Conservation (phyloP, 2,888 invertebrate species). For the Rhagonycha fulva region DNA sequence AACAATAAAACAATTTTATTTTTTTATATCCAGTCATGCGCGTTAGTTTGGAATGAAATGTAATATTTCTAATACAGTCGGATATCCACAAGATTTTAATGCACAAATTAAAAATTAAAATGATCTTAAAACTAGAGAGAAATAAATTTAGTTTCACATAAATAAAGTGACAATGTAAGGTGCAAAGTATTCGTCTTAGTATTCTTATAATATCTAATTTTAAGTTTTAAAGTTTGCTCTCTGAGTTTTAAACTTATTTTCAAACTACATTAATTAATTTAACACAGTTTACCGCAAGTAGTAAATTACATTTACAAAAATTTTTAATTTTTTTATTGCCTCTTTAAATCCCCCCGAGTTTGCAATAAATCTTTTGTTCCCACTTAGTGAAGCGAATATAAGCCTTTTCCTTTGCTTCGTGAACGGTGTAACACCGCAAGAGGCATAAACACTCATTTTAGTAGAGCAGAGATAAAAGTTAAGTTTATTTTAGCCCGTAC, state of each 20-base stretch:
- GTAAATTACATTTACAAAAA: constrained; percentile 1
- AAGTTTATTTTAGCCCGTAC: constrained; percentile 30
- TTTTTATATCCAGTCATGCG: neutral
- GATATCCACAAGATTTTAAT: neutral
- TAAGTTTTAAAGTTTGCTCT: neutral
- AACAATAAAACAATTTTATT: too few species aligned
- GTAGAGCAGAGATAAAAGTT: constrained; percentile 28
- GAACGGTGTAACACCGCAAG: constrained; percentile 28
- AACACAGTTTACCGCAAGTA: neutral
- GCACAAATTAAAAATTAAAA: neutral
- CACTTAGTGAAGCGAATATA: constrained; percentile 18
- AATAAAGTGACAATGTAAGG: neutral
- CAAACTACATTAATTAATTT: neutral
- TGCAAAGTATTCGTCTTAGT: neutral
- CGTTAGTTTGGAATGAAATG: neutral
- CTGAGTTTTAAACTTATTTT: neutral
- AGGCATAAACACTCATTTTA: constrained; percentile 31
- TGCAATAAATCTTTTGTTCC: constrained; percentile 9
- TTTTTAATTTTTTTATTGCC: constrained; percentile 11
- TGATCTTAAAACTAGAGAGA: neutral
- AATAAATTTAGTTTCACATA: neutral
- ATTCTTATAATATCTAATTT: neutral
- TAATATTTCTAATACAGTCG: neutral
- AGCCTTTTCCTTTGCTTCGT: constrained; percentile 25
- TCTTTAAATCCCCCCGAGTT: constrained; percentile 9